Evolutionary conservation across 1,140 invertebrate genomes (phyloP), one percentile per base, ranked within the genome.

Genomic region (Penaeus vannamei): DNA sequence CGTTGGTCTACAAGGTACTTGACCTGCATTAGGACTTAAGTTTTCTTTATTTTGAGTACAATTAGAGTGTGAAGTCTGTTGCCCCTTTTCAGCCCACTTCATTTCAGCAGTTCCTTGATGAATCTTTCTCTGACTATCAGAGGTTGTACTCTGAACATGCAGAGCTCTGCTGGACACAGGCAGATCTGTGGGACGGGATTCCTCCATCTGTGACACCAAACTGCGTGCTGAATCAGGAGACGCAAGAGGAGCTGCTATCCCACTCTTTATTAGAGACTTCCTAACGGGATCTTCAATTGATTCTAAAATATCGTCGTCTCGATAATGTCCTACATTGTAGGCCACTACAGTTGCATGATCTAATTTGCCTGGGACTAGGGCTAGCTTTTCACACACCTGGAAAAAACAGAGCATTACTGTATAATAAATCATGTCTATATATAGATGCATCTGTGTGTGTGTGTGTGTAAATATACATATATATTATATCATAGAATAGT

Each of bases 271-370:
- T 19, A 60, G 69, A 0, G 64, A 83, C 12, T 29, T 76, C 26
- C 80, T 77, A 19, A 83, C 29, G 2, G 77, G n/a, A 5, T 53
- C 32, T n/a, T 84, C 84, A 26, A 64, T 72, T 29, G 59, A 46
- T 32, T 84, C 85, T 17, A 77, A 26, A 42, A 22, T 72, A 72
- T 87, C 80, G 83, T 62, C 61, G 22, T 86, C 90, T 60, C 46
- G 84, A 59, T 83, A 85, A 42, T 42, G 36, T 2, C 95, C 96
- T 32, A 97, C 96, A 91, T 95, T 95, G 92, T 96, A 97, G 0
- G 97, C 97, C 72, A 97, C 96, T 29, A 97, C 95, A 17, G 96
- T 96, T 29, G 97, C 97, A 93, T 98, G 97, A 93, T 98, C 98
- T 85, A 98, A 93, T 93, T 98, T 98, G n/a, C 98, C 97, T 2